A percentile compares a stretch with the other conserved stretches of the same genome.
phyloP scores from a whole-genome alignment of 1,140 invertebrate species.

The Nasonia giraulti region DNA sequence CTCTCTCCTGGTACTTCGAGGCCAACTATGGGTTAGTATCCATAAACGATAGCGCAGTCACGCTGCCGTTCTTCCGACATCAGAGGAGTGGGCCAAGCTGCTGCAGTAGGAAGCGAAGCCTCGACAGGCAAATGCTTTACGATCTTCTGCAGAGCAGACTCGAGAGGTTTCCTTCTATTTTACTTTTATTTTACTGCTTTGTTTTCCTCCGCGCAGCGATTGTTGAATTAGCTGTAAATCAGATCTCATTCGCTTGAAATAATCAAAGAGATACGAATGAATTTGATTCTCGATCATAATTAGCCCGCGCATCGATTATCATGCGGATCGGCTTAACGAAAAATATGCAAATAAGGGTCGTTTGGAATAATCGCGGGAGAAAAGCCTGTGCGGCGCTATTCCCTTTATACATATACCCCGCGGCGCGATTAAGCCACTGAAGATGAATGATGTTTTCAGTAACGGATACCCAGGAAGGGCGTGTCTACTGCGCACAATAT shows the following conservation, averaged over 20 bases:
- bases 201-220: slow-evolving; percentile 18
- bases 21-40: slow-evolving; percentile 69
- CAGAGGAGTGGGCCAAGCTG: no score
- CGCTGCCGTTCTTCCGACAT: not conserved
- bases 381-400: not conserved
- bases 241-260: no score
- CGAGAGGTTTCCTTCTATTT: slow-evolving; percentile 57
- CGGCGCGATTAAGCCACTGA: slow-evolving; percentile 46
- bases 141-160: slow-evolving; percentile 65
- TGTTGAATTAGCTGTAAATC: not conserved
- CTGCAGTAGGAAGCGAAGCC: slow-evolving; percentile 50
- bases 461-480: slow-evolving; percentile 65
- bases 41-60: slow-evolving; percentile 52
- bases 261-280: no score
- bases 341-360: not conserved
- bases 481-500: slow-evolving; percentile 70
- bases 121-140: slow-evolving; percentile 66
- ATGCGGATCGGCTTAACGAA: not conserved
- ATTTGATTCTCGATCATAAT: not conserved
- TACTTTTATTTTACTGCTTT: slow-evolving; percentile 24
- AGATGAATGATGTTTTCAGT: slow-evolving; percentile 59
- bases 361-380: not conserved
- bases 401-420: no score
- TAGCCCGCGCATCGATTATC: not conserved
- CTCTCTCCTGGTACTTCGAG: slow-evolving; percentile 71